Conservation (phyloP, 2,797 vertebrate genomes). For the Labroides dimidiatus region DNA sequence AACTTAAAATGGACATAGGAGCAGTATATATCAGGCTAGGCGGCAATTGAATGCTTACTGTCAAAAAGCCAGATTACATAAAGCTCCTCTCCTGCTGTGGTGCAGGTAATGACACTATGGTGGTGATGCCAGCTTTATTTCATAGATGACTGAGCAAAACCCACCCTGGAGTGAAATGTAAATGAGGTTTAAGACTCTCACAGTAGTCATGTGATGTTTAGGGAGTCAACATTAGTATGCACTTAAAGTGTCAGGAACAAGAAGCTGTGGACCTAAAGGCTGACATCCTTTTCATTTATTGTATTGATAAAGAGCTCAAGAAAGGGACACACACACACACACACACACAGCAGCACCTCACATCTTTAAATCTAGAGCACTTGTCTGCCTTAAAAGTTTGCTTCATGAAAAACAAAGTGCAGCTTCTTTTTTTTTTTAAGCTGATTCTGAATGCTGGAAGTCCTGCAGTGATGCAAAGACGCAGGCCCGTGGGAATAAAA, state of each 20-base stretch:
- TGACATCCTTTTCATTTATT: not conserved
- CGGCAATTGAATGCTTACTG: constrained; percentile 54
- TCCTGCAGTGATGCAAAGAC: constrained; percentile 37
- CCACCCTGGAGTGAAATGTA: constrained; percentile 41
- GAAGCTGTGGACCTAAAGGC: constrained; percentile 29
- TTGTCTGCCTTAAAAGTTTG: constrained; percentile 34
- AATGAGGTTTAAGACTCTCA: constrained; percentile 44
- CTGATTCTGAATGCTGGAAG: constrained; percentile 46
- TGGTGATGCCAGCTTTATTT: constrained; percentile 62
- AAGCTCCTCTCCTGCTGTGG: constrained; percentile 60
- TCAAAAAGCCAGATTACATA: constrained; percentile 70
- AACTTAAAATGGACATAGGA: constrained; percentile 61
- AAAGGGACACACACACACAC: constrained; percentile 27
- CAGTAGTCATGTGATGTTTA: constrained; percentile 20
- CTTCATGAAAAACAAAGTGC: constrained; percentile 62
- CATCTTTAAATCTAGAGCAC: constrained; percentile 17
- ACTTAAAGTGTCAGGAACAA: constrained; percentile 6
- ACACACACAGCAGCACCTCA: not conserved
- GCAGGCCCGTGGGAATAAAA: constrained; percentile 50
- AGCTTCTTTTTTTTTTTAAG: constrained; percentile 29
- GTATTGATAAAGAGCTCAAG: not conserved
- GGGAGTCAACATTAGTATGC: constrained; percentile 10
- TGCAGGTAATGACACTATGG: constrained; percentile 65
- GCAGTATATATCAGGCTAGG: constrained; percentile 41
- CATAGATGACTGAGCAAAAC: constrained; percentile 62